phyloP scores from a whole-genome alignment of 1,140 invertebrate genomes.

The Pseudomyrmex cubaensis region DNA sequence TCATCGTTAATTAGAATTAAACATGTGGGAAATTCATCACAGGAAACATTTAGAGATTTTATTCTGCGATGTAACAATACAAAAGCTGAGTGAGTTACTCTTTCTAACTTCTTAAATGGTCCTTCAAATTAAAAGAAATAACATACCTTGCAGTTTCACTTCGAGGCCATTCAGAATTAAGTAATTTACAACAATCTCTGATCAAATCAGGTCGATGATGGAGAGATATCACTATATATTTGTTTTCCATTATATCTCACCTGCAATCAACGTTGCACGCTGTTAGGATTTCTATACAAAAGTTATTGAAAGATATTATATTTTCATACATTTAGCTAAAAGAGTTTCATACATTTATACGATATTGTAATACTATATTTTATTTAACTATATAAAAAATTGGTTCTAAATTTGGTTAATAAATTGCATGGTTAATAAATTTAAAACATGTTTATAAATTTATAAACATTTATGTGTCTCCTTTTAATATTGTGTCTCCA shows the following conservation, averaged over 20 bases:
- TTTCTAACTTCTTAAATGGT: neutral
- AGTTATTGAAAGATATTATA: neutral
- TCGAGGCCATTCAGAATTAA: conserved; percentile 93
- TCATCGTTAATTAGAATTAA: conserved; percentile 87
- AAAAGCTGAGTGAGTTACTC: neutral
- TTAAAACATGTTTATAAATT: neutral
- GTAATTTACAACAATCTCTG: conserved; percentile 89
- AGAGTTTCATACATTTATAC: neutral
- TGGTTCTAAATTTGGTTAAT: too few species aligned
- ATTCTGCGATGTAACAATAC: conserved; percentile 81
- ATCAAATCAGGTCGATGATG: conserved; percentile 89
- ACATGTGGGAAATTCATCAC: conserved; percentile 90
- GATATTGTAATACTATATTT: neutral
- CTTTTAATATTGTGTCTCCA: neutral
- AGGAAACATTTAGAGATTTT: conserved; percentile 89
- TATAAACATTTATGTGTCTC: neutral
- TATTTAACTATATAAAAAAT: neutral
- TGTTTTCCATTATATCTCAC: conserved; percentile 76
- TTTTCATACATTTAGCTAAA: neutral
- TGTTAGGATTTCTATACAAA: neutral
- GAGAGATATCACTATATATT: conserved; percentile 87
- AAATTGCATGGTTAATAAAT: neutral
- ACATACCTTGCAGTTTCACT: conserved; percentile 89
- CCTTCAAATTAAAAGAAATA: conserved; percentile 23
- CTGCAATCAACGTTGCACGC: conserved; percentile 62